Evolutionary conservation across 2,888 invertebrate genomes (phyloP), one percentile per base, ranked within the genome.

Genomic region (Resseliella maxima): DNA sequence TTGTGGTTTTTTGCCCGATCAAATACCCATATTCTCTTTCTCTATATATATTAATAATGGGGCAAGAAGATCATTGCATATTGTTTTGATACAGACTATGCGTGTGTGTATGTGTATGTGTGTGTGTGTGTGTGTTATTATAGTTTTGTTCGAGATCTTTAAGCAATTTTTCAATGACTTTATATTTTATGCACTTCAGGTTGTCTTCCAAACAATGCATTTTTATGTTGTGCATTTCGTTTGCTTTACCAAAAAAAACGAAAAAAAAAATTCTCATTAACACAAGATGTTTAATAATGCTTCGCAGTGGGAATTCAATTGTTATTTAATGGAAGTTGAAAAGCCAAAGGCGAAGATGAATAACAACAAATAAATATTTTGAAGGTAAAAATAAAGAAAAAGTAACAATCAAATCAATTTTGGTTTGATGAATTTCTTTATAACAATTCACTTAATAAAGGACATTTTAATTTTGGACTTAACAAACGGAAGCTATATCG

Each of bases 1-100:
- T 35, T 72, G 15, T 72, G 72, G 72, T 59, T 59, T 72, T 21
- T 83, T n/a, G 72, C 5, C 15, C 59, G 24, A 24, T n/a, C 72
- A 72, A 72, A 72, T 72, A 35, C 72, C 72, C 72, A 72, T 72
- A 31, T 72, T 31, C n/a, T n/a, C n/a, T n/a, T n/a, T n/a, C n/a
- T n/a, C n/a, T n/a, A n/a, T n/a, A n/a, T 72, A 72, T 72, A 72
- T 72, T 72, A 72, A 72, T 72, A 72, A 72, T 12, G 27, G 24
- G 31, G 5, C 0, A 31, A 72, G 21, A 72, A 72, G 3, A 27
- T 59, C 27, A 72, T 72, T 31, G 31, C 31, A 31, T 72, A 8
- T 59, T 24, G 12, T 59, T 59, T 50, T 50, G 46, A 18, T 50
- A 15, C 18, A 41, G 6, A 41, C 41, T 41, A 41, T 41, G 41